phyloP scores from a whole-genome alignment of 2,888 invertebrate genomes.

The Caenorhabditis macrosperma region DNA sequence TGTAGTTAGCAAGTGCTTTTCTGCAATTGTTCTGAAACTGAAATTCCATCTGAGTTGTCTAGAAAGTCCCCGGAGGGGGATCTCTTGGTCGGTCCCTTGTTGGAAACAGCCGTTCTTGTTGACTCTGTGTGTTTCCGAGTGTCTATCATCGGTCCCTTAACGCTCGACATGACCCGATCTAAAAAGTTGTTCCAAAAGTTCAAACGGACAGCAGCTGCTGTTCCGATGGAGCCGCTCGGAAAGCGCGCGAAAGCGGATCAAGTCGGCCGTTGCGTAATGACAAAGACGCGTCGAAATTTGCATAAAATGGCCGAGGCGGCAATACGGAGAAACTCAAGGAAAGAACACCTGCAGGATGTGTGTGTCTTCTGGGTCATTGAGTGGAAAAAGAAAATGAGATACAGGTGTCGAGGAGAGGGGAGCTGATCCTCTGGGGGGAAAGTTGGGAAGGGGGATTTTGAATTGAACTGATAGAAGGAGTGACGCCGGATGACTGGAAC shows the following conservation, averaged over 20 bases:
- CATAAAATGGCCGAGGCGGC: constrained; percentile 1
- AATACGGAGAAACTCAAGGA: constrained; percentile 2
- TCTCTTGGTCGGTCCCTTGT: too few species aligned
- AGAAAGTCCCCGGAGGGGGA: too few species aligned
- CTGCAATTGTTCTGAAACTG: too few species aligned
- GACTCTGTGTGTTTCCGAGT: neutral
- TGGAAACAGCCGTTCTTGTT: neutral
- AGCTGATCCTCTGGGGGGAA: neutral
- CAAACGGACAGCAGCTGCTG: neutral
- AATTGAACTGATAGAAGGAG: too few species aligned
- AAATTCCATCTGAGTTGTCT: too few species aligned
- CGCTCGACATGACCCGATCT: too few species aligned
- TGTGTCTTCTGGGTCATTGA: constrained; percentile 48
- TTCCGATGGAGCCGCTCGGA: neutral
- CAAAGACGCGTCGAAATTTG: neutral
- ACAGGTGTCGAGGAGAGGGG: neutral
- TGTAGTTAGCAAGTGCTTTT: too few species aligned
- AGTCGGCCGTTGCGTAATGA: constrained; percentile 6
- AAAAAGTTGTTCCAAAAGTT: neutral
- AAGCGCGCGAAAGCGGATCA: constrained; percentile 4
- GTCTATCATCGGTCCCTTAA: too few species aligned
- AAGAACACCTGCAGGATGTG: constrained; percentile 45
- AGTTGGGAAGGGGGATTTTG: neutral
- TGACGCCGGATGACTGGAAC: too few species aligned
- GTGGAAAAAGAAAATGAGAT: constrained; percentile 6